Percentiles rank a stretch among this genome's conserved stretches.
Conservation (phyloP, 2,113 vertebrate species). For the Balaeniceps rex region DNA sequence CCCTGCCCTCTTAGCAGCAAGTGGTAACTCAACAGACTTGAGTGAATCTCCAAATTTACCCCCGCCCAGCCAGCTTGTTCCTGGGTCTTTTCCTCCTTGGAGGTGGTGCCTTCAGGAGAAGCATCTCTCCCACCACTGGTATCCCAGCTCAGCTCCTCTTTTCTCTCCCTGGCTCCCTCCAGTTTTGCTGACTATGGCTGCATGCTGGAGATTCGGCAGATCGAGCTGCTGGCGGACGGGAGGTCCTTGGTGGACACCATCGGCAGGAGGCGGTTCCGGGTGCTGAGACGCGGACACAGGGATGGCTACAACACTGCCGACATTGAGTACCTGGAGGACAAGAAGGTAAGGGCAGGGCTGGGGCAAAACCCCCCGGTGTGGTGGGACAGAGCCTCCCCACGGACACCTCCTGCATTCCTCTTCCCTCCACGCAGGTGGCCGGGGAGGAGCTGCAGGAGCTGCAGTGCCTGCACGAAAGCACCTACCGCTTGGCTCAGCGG, state of each 20-base stretch:
- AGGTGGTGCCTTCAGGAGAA: background rate
- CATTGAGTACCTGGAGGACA: constrained; percentile 85
- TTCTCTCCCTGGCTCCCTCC: background rate
- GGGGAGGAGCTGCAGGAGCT: constrained; percentile 80
- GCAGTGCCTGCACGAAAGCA: constrained; percentile 81
- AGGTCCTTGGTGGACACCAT: constrained; percentile 84
- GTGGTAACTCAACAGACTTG: background rate
- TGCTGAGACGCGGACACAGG: constrained; percentile 79
- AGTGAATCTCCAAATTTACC: background rate
- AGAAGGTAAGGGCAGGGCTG: constrained; percentile 69
- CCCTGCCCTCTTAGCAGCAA: background rate
- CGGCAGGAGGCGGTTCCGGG: constrained; percentile 81
- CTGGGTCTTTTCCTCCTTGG: background rate
- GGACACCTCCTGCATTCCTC: background rate
- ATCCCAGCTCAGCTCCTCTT: background rate
- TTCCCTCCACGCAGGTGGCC: constrained; percentile 62
- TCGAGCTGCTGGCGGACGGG: constrained; percentile 81
- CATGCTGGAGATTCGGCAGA: constrained; percentile 82
- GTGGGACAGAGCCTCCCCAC: background rate
- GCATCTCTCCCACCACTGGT: background rate
- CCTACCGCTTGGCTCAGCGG: constrained; percentile 82
- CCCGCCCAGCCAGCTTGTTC: background rate
- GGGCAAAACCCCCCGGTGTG: background rate
- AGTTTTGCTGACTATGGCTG: constrained; percentile 90
- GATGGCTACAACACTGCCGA: constrained; percentile 90